phyloP scores from a whole-genome alignment of 1,140 invertebrate species.

The Tetragnatha versicolor region DNA sequence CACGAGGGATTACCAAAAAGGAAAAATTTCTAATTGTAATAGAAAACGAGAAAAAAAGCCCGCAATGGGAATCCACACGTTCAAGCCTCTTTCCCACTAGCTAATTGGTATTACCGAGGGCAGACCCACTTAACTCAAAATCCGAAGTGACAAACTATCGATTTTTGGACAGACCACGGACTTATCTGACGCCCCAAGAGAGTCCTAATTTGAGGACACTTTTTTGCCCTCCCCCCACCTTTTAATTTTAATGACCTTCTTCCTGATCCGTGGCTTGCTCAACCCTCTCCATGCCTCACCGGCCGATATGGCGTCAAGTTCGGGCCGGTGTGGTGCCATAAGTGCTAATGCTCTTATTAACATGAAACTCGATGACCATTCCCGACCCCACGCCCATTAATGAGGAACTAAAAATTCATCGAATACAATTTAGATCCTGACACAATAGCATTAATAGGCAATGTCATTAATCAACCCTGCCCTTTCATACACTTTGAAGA shows the following conservation, averaged over 20 bases:
- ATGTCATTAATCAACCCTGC: constrained; percentile 47
- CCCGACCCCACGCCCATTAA: constrained; percentile 14
- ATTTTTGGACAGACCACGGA: constrained; percentile 32
- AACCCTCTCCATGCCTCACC: no score
- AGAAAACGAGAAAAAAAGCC: background rate
- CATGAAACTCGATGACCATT: constrained; percentile 29
- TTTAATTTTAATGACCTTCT: constrained; percentile 48
- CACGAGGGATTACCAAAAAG: no score
- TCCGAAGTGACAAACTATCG: constrained; percentile 14
- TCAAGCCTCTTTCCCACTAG: background rate
- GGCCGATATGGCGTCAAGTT: no score
- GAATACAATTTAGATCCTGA: constrained; percentile 39
- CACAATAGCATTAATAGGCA: constrained; percentile 51
- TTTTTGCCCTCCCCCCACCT: background rate
- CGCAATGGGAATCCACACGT: background rate
- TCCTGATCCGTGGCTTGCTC: no score
- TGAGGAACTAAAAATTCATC: constrained; percentile 47
- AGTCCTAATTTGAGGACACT: constrained; percentile 27
- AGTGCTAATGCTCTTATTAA: constrained; percentile 50
- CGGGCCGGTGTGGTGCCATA: no score
- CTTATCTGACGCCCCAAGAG: background rate
- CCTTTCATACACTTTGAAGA: constrained; percentile 32
- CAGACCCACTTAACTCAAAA: constrained; percentile 25
- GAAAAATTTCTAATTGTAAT: constrained; percentile 9
- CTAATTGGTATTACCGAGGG: constrained; percentile 24